Conservation (phyloP, 1,140 invertebrate genomes). For the Onthophagus taurus region DNA sequence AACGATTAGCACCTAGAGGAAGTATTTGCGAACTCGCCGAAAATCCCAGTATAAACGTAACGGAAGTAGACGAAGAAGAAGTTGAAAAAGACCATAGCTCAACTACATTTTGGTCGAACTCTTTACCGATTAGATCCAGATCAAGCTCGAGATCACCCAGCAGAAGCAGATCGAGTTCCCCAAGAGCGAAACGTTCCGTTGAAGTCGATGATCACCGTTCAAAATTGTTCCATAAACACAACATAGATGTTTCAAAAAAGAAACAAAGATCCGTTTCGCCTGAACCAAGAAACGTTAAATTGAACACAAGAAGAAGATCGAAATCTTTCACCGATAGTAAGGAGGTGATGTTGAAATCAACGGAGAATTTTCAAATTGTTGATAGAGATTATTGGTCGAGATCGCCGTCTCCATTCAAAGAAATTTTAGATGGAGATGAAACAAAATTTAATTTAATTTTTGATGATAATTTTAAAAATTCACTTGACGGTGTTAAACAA, state of each 20-base stretch:
- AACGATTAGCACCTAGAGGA: slow-evolving; percentile 23
- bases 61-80: slow-evolving; percentile 25
- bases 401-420: slow-evolving; percentile 15
- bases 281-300: neutral
- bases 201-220: neutral
- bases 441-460: neutral
- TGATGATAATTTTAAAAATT: slow-evolving; percentile 11
- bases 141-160: neutral
- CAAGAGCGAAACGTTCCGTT: neutral
- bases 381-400: slow-evolving; percentile 15
- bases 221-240: no score
- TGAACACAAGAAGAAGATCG: neutral
- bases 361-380: slow-evolving; percentile 12
- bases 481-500: slow-evolving; percentile 14
- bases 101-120: neutral
- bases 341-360: neutral
- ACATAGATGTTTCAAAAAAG: neutral
- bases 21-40: slow-evolving; percentile 28
- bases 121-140: neutral
- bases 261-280: neutral
- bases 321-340: neutral
- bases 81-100: neutral
- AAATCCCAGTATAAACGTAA: slow-evolving; percentile 17
- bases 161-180: neutral
- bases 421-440: neutral